Evolutionary conservation across 2,113 vertebrate species (phyloP).

Genomic region (Oryzias curvinotus): DNA sequence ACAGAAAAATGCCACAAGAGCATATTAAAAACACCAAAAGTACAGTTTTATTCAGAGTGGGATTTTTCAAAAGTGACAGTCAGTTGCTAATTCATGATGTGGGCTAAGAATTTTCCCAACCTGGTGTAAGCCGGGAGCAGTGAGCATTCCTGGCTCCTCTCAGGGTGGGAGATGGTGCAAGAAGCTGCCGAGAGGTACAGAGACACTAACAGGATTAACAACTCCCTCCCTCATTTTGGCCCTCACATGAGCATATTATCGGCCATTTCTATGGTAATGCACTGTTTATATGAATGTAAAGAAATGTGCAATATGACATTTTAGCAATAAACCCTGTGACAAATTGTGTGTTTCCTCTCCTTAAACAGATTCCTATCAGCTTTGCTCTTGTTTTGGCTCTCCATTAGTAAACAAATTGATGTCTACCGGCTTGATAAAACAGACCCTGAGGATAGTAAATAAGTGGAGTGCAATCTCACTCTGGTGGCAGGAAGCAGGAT

Average conservation of each 20-base stretch:
- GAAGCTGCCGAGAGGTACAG: slow-evolving; percentile 38
- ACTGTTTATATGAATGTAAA: slow-evolving; percentile 64
- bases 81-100: slow-evolving; percentile 45
- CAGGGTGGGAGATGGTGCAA: slow-evolving; percentile 43
- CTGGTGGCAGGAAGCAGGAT: slow-evolving; percentile 39
- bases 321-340: slow-evolving; percentile 57
- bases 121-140: slow-evolving; percentile 37
- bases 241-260: slow-evolving; percentile 55
- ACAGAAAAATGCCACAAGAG: too few species aligned
- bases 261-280: slow-evolving; percentile 75
- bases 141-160: slow-evolving; percentile 46
- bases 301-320: slow-evolving; percentile 61
- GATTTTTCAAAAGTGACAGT: neutral
- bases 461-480: slow-evolving; percentile 48
- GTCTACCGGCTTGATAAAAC: slow-evolving; percentile 64
- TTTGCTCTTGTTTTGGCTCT: slow-evolving; percentile 51
- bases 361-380: slow-evolving; percentile 55
- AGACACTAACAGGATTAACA: slow-evolving; percentile 72
- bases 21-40: too few species aligned
- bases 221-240: slow-evolving; percentile 48
- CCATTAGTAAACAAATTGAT: slow-evolving; percentile 68
- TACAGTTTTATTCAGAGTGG: too few species aligned
- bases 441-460: slow-evolving; percentile 54
- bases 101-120: slow-evolving; percentile 38
- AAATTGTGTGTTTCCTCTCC: slow-evolving; percentile 34